A percentile compares a stretch with the other conserved stretches of the same genome.
These are phyloP conservation scores for Clitarchus hookeri DNA, from an alignment of 2,888 invertebrate genomes.

Conservation along the genomic window DNA sequence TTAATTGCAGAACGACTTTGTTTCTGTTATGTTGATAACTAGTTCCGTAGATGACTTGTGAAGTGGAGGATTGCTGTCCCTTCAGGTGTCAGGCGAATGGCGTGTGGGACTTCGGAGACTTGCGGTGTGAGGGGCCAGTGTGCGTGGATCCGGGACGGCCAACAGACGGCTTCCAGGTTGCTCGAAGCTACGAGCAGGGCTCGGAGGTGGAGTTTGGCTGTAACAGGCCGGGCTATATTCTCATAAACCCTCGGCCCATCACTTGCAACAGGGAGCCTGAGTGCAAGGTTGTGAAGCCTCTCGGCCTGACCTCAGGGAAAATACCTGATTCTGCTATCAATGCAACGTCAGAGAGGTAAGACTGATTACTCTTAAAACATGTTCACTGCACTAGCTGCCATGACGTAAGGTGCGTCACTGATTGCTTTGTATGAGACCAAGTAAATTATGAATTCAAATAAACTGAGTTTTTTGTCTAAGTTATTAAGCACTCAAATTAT, in stretches of 20 bases:
- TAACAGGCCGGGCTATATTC: constrained; percentile 87
- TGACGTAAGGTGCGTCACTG: too few relatives aligned
- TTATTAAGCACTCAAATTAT: too few relatives aligned
- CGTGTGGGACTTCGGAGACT: constrained; percentile 96
- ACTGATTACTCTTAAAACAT: background rate
- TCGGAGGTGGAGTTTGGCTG: constrained; percentile 92
- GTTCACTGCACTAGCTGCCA: background rate
- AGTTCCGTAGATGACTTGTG: too few relatives aligned
- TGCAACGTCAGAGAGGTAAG: constrained; percentile 81
- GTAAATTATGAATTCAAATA: too few relatives aligned
- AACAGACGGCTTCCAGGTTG: constrained; percentile 85
- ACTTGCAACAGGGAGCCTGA: constrained; percentile 91
- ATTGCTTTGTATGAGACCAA: too few relatives aligned
- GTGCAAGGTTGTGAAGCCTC: constrained; percentile 88
- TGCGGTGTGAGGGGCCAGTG: constrained; percentile 95
- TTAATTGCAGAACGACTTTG: too few relatives aligned
- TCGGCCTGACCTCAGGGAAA: constrained; percentile 87
- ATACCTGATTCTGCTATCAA: constrained; percentile 96
- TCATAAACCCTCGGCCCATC: constrained; percentile 88
- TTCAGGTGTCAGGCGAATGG: constrained; percentile 85
- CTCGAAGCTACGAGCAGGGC: constrained; percentile 84
- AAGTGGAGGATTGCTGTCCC: background rate
- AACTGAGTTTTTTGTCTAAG: too few relatives aligned
- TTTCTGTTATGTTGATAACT: too few relatives aligned
- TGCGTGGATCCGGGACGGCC: constrained; percentile 95